phyloP scores from a whole-genome alignment of 2,113 vertebrate genomes.

The Todiramphus chloris region DNA sequence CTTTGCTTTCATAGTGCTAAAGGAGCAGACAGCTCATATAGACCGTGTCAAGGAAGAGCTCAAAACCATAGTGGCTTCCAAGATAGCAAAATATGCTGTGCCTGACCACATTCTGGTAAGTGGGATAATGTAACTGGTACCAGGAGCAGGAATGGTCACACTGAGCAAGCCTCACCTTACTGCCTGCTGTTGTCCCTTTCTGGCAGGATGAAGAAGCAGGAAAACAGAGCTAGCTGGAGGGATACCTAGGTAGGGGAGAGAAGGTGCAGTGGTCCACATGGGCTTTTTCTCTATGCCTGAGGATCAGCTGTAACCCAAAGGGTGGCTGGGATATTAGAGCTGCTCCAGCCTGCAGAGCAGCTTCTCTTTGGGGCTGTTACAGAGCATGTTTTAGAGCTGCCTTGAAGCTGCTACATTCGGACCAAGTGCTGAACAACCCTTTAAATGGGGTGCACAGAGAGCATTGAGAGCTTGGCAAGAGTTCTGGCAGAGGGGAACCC shows the following conservation, averaged over 20 bases:
- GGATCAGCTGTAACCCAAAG: background rate
- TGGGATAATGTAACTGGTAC: background rate
- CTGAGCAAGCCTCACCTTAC: background rate
- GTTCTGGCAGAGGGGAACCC: background rate
- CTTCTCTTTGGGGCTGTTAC: background rate
- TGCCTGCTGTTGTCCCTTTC: background rate
- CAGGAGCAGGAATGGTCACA: background rate
- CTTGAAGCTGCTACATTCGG: background rate
- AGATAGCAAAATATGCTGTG: constrained; percentile 91
- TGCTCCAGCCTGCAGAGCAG: background rate
- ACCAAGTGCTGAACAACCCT: background rate
- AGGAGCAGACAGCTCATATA: constrained; percentile 50
- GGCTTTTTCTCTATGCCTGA: background rate
- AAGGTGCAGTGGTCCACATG: background rate
- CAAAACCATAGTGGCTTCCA: constrained; percentile 77
- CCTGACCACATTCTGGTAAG: constrained; percentile 91
- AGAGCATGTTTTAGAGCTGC: background rate
- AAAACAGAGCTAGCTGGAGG: background rate
- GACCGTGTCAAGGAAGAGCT: constrained; percentile 79
- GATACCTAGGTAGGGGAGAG: background rate
- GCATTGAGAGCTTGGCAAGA: background rate
- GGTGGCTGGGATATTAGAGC: background rate
- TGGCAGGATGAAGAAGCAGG: background rate
- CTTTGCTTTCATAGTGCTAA: constrained; percentile 90
- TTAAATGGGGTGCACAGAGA: background rate